Conservation (phyloP, 2,888 invertebrate genomes). For the Drosophila nr. perissopoda region DNA sequence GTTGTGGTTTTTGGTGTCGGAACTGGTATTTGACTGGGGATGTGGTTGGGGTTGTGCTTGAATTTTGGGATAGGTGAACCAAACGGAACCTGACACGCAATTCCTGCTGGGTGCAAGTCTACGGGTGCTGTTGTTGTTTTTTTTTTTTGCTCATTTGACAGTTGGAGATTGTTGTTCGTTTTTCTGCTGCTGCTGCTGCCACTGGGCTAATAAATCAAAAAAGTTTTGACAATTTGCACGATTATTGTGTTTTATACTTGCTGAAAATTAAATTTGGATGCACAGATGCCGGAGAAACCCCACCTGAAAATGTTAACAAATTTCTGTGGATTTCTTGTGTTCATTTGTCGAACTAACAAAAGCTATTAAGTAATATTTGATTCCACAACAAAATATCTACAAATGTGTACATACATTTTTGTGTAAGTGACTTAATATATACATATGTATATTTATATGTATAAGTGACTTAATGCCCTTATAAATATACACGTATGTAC, state of each 20-base stretch:
- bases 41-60: background rate
- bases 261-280: slow-evolving; percentile 43
- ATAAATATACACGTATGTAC: background rate
- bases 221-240: slow-evolving; percentile 76
- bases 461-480: background rate
- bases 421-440: background rate
- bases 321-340: slow-evolving; percentile 5
- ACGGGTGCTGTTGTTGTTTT: slow-evolving; percentile 30
- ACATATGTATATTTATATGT: background rate
- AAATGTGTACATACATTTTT: background rate
- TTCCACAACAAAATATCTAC: background rate
- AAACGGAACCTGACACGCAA: slow-evolving; percentile 23
- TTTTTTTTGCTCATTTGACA: slow-evolving; percentile 43
- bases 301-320: slow-evolving; percentile 3
- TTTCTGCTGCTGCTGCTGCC: slow-evolving; percentile 30
- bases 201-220: slow-evolving; percentile 68
- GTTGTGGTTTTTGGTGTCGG: background rate
- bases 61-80: background rate
- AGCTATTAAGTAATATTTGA: slow-evolving; percentile 5
- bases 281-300: slow-evolving; percentile 16
- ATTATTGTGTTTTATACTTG: slow-evolving; percentile 38
- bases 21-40: background rate
- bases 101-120: slow-evolving; percentile 22
- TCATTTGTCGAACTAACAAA: slow-evolving; percentile 1
- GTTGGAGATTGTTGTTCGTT: slow-evolving; percentile 34